Conservation (phyloP, 2,888 invertebrate species). For the Arrhopalites spinosus region DNA sequence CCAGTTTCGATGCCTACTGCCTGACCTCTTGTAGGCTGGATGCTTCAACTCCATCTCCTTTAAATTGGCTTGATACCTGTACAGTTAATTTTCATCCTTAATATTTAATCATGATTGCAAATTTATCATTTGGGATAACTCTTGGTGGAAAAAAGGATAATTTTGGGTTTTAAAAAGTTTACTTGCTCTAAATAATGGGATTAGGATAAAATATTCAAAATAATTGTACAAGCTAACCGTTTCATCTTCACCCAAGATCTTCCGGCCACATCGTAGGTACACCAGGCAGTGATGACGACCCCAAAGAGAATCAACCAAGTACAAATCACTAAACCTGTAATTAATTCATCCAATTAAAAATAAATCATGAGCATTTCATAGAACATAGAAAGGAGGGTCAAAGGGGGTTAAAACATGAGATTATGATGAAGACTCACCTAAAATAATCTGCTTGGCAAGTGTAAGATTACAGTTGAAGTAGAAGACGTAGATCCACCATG, state of each 20-base stretch:
- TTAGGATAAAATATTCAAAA: not conserved
- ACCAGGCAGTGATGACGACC: constrained; percentile 79
- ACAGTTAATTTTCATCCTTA: not conserved
- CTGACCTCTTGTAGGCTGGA: constrained; percentile 75
- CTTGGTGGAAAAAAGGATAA: no score
- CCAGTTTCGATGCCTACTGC: constrained; percentile 79
- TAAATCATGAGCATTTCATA: not conserved
- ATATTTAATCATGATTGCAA: not conserved
- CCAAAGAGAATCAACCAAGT: constrained; percentile 76
- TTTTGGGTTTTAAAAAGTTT: no score
- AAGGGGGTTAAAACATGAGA: not conserved
- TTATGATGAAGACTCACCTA: constrained; percentile 65
- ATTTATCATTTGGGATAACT: not conserved
- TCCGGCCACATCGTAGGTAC: constrained; percentile 85
- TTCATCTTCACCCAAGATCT: constrained; percentile 90
- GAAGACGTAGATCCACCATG: constrained; percentile 66
- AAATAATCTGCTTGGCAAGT: constrained; percentile 70
- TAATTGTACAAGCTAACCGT: constrained; percentile 59
- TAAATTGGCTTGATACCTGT: constrained; percentile 79
- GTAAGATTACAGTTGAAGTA: constrained; percentile 53
- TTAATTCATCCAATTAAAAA: constrained; percentile 10
- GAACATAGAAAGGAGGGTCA: not conserved
- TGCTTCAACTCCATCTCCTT: constrained; percentile 73
- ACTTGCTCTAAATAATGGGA: no score
- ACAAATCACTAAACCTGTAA: constrained; percentile 73